phyloP scores from a whole-genome alignment of 2,888 invertebrate genomes.

The Meiosimyza decipiens region DNA sequence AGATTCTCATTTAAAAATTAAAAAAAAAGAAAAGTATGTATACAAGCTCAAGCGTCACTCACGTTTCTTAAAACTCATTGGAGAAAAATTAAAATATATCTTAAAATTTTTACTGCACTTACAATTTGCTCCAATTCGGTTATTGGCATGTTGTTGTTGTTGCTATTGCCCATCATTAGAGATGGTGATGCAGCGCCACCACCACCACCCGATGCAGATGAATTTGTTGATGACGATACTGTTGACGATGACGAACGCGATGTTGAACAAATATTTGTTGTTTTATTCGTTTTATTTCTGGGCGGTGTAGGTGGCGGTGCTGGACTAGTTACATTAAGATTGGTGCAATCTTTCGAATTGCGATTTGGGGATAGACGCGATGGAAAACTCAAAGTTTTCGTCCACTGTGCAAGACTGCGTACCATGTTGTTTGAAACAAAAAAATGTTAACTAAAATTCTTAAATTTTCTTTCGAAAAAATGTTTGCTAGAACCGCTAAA shows the following conservation, averaged over 20 bases:
- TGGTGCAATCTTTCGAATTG: slow-evolving; percentile 77
- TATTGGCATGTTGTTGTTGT: slow-evolving; percentile 70
- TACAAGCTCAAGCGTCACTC: too few species aligned
- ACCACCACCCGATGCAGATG: slow-evolving; percentile 50
- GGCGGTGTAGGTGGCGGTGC: slow-evolving; percentile 73
- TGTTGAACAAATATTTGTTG: slow-evolving; percentile 59
- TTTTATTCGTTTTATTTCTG: slow-evolving; percentile 69
- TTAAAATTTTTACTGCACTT: slow-evolving; percentile 64
- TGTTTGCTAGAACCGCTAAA: slow-evolving; percentile 22
- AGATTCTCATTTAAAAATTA: too few species aligned
- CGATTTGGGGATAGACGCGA: slow-evolving; percentile 86
- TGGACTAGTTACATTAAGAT: slow-evolving; percentile 69
- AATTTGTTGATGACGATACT: slow-evolving; percentile 57
- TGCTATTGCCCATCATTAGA: slow-evolving; percentile 61
- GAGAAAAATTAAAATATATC: background rate
- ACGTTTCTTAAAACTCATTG: background rate
- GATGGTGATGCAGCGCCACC: slow-evolving; percentile 58
- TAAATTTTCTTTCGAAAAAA: slow-evolving; percentile 29
- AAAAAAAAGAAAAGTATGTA: too few species aligned
- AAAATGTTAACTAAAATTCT: slow-evolving; percentile 31
- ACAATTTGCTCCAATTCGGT: slow-evolving; percentile 77
- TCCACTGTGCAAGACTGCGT: slow-evolving; percentile 89
- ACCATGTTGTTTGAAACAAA: slow-evolving; percentile 72
- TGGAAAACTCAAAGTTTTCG: slow-evolving; percentile 90
- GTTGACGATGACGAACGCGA: slow-evolving; percentile 69